Base-by-base conservation (phyloP, 2,113 vertebrate genomes). In the Chrysemys picta region DNA sequence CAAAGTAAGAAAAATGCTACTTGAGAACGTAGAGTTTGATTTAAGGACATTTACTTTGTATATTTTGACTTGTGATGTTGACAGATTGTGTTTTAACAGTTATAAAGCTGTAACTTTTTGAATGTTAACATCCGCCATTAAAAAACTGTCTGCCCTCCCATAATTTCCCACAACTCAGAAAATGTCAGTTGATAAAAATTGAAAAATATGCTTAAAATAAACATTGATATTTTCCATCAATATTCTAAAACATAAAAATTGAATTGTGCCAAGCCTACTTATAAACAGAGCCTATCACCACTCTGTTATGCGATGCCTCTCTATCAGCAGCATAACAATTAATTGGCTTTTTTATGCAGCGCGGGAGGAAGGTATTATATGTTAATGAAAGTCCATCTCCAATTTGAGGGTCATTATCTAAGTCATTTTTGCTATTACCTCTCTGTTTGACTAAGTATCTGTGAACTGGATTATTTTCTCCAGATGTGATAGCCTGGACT, bases 341-440 rank as follows among this genome's bases (percentile, higher is more conserved):
- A 59, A 27, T 59, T 59, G 27, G 25, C 27, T 27, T 59, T 57
- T 59, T 59, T 2, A 49, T 0, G 1, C 2, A 93, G 82, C 0
- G 53, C 21, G 3, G 13, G 89, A 85, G 90, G 42, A 89, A 87
- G 79, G 25, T 59, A 86, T 72, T 72, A 93, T 12, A 1, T 49
- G 72, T 75, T 89, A 50, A 69, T 42, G 1, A 80, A 93, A 85
- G 88, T 16, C n/a, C 17, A 5, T 10, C 80, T 79, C 62, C 88
- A 80, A 85, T 84, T 84, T 50, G 19, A 88, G 53, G 13, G 53
- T 93, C 82, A 53, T 75, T 94, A 93, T 82, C 86, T 88, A 88
- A 42, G 85, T 86, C 78, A 57, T 82, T 82, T 92, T 94, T 87
- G 72, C 91, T 81, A 85, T 65, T 57, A 82, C 89, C 81, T 65